Percentiles rank a stretch among this genome's conserved stretches.
These are phyloP conservation scores for Aphrophora alni DNA, from an alignment of 2,888 invertebrate genomes.

Conservation along the genomic window DNA sequence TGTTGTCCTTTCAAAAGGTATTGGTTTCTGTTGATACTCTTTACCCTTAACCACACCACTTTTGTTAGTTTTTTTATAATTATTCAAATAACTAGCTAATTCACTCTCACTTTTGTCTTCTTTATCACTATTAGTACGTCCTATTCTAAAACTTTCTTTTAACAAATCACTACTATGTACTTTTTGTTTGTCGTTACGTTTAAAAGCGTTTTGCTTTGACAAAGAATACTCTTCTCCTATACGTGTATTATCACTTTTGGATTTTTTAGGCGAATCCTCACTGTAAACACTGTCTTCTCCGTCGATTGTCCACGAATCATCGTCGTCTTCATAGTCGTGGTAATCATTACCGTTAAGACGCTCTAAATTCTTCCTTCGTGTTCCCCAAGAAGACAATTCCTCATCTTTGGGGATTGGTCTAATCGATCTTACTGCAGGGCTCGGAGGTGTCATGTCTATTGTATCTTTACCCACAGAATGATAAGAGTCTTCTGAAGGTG, in stretches of 20 bases:
- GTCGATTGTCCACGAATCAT: conserved; percentile 28
- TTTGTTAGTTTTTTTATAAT: conserved; percentile 9
- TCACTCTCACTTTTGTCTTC: conserved; percentile 14
- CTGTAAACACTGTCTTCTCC: conserved; percentile 29
- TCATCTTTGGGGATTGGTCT: conserved; percentile 23
- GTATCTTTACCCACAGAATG: conserved; percentile 26
- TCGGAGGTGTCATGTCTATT: conserved; percentile 19
- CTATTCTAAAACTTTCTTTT: conserved; percentile 33
- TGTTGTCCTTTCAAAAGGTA: background rate
- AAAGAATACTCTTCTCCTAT: conserved; percentile 9
- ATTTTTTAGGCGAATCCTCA: conserved; percentile 5
- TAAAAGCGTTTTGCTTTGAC: background rate
- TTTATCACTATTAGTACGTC: background rate
- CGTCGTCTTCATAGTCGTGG: conserved; percentile 30
- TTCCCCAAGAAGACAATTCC: conserved; percentile 24
- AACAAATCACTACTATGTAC: conserved; percentile 37
- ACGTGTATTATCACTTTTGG: conserved; percentile 4
- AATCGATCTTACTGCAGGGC: conserved; percentile 6
- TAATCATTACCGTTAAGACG: background rate
- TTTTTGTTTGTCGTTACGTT: conserved; percentile 31
- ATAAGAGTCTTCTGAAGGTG: conserved; percentile 7
- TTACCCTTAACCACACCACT: conserved; percentile 4
- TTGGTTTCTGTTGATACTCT: background rate
- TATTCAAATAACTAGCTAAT: background rate
- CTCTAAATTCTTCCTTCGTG: conserved; percentile 11